phyloP scores from a whole-genome alignment of 2,888 invertebrate species.

The Eupithecia dodoneata region DNA sequence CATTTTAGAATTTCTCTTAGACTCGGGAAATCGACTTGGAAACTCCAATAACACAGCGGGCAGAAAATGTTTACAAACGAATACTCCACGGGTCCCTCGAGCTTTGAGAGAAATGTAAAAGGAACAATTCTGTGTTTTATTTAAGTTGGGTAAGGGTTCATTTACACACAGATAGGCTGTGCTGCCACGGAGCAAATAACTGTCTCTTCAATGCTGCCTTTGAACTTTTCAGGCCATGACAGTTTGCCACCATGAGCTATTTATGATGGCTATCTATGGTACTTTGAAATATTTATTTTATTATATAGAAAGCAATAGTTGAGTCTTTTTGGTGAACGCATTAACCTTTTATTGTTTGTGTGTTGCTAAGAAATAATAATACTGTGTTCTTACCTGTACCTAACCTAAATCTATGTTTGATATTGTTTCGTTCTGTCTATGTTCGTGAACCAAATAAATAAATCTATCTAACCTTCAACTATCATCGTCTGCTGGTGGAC shows the following conservation, averaged over 20 bases:
- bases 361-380: too few relatives aligned
- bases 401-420: too few relatives aligned
- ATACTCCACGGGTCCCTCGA: constrained; percentile 44
- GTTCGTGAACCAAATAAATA: too few relatives aligned
- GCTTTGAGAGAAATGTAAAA: constrained; percentile 45
- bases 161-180: constrained; percentile 25
- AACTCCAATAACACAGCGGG: constrained; percentile 51
- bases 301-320: neutral
- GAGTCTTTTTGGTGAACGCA: neutral
- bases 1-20: constrained; percentile 45
- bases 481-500: neutral
- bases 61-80: constrained; percentile 52
- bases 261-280: neutral
- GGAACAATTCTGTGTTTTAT: constrained; percentile 41
- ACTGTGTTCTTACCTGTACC: too few relatives aligned
- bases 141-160: constrained; percentile 40
- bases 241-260: neutral
- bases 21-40: constrained; percentile 47
- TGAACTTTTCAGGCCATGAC: neutral
- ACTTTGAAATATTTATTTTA: too few relatives aligned
- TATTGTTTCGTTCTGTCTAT: too few relatives aligned
- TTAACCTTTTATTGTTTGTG: neutral
- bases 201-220: neutral
- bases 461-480: neutral
- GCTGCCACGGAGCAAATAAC: neutral